Conservation (phyloP, 2,797 vertebrate genomes). For the Parauchenoglanis ngamensis region DNA sequence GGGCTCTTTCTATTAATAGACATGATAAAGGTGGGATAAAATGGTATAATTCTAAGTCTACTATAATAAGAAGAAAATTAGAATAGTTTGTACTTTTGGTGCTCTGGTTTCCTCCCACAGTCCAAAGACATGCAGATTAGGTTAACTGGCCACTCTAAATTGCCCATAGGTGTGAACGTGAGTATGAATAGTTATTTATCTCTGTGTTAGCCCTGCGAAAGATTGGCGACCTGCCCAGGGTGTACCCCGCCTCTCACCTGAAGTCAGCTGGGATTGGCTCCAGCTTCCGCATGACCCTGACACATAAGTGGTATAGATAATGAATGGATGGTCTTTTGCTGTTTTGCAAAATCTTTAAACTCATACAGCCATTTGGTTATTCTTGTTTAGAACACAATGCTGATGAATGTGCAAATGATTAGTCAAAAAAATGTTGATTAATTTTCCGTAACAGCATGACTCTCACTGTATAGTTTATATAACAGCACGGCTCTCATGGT, state of each 20-base stretch:
- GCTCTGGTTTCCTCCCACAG: no score
- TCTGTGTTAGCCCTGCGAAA: no score
- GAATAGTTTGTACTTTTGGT: neutral
- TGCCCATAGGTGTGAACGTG: no score
- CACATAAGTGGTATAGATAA: no score
- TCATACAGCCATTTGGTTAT: neutral
- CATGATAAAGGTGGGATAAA: neutral
- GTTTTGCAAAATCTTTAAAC: neutral
- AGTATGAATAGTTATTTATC: no score
- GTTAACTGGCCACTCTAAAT: no score
- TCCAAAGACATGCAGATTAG: no score
- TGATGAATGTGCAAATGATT: neutral
- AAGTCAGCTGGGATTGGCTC: no score
- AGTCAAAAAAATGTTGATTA: neutral
- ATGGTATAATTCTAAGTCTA: neutral
- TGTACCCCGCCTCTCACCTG: no score
- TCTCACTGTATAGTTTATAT: neutral
- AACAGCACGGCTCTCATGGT: neutral
- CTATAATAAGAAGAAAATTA: neutral
- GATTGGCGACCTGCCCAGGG: no score
- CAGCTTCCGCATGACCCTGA: no score
- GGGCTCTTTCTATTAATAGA: neutral
- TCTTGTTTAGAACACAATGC: neutral
- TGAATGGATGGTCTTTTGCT: no score
- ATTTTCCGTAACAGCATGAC: neutral